Conservation (phyloP, 2,888 invertebrate genomes). For the Teleiodes luculella region DNA sequence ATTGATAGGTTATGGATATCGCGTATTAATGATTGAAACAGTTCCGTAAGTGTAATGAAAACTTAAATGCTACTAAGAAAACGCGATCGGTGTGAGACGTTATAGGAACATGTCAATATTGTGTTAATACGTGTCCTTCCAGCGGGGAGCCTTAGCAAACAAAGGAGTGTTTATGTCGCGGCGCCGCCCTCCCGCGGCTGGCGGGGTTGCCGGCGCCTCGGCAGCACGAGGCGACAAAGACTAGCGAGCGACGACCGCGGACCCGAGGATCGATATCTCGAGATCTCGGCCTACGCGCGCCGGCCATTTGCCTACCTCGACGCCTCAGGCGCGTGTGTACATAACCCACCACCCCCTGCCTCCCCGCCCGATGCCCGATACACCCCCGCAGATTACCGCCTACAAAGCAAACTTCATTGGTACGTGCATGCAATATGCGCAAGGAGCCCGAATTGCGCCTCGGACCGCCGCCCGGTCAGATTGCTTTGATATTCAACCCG, state of each 20-base stretch:
- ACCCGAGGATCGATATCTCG: constrained; percentile 75
- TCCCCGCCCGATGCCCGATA: constrained; percentile 63
- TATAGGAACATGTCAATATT: constrained; percentile 31
- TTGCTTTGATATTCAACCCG: constrained; percentile 70
- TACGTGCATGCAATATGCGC: constrained; percentile 79
- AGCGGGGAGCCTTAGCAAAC: constrained; percentile 52
- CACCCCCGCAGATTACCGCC: constrained; percentile 77
- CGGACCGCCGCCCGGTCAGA: constrained; percentile 51
- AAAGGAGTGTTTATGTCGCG: constrained; percentile 75
- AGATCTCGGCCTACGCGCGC: constrained; percentile 75
- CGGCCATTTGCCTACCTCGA: constrained; percentile 79
- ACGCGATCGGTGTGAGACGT: constrained; percentile 1
- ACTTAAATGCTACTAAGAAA: constrained; percentile 6
- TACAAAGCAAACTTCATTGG: constrained; percentile 79
- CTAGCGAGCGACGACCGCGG: constrained; percentile 56
- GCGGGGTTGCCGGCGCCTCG: constrained; percentile 23
- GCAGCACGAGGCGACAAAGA: constrained; percentile 58
- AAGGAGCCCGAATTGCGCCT: constrained; percentile 74
- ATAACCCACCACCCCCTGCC: constrained; percentile 64
- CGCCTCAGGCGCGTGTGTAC: constrained; percentile 77
- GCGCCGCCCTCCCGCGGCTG: constrained; percentile 61
- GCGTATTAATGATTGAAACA: too few relatives aligned
- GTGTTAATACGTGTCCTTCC: constrained; percentile 36
- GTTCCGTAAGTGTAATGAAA: background rate
- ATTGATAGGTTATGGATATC: too few relatives aligned